Base-by-base conservation (phyloP, 30 jellyfish, hydroid and myxozoan genomes). In the Aurelia sp. region DNA sequence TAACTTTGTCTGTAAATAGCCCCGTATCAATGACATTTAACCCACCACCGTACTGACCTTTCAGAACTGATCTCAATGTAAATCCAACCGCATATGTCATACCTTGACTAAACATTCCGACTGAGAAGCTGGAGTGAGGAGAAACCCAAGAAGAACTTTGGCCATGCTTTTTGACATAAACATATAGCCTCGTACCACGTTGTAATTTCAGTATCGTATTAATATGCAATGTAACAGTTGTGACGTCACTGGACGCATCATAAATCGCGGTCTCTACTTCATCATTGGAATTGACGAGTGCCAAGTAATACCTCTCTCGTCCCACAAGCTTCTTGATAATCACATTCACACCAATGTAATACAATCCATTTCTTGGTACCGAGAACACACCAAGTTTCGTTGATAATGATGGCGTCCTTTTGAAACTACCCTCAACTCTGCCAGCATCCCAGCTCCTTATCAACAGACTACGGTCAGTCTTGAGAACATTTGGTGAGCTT, bases 311-410 rank as follows among this genome's bases (percentile, higher is more conserved):
- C 11, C 8, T 18, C 76, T 83, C 92, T 47, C 41, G 38, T 8
- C 80, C 86, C 7, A 40, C 13, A 48, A 30, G 31, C 74, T 83
- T 83, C 24, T 47, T 53, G 53, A 87, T 17, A 13, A 87, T 63
- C 4, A 87, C 52, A 50, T 87, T 78, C 51, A 74, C 74, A 21
- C 79, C 64, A 50, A 87, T 55, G 60, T 5, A 87, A 63, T 75
- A 87, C 62, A 87, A 20, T 2, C 96, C 96, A 44, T 75, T 57
- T 10, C 6, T 24, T 15, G 79, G 78, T 10, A 68, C 90, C 30
- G 96, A 76, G 74, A 63, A 87, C 58, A 55, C 77, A 19, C 96
- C 96, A 3, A 53, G 76, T n/a, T 65, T 57, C 22, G 21, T 13
- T 57, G 96, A 87, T 20, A 87, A 76, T 30, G 80, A 67, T 1